A percentile compares a stretch with the other conserved stretches of the same genome.
These are phyloP conservation scores for Pantherophis alleghaniensis DNA, from an alignment of 2,797 vertebrate species.

Conservation along the genomic window DNA sequence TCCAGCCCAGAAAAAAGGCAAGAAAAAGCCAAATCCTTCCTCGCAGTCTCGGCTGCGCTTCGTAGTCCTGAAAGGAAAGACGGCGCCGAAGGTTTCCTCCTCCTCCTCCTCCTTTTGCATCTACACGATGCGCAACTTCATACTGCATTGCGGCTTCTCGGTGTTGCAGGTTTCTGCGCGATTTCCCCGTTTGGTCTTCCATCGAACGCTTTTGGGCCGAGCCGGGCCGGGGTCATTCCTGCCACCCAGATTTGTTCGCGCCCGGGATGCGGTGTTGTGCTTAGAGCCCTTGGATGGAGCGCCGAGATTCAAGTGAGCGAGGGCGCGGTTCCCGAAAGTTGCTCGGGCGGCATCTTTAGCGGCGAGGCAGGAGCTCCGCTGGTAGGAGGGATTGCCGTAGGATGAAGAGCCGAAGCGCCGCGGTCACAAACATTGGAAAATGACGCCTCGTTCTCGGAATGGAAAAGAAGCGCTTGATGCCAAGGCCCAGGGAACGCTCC, in stretches of 20 bases:
- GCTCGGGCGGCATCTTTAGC: background rate
- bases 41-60: background rate
- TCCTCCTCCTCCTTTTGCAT: background rate
- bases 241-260: background rate
- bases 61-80: background rate
- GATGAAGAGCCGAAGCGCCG: background rate
- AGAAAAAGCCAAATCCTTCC: background rate
- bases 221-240: background rate
- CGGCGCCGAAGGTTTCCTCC: background rate
- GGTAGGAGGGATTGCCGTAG: background rate
- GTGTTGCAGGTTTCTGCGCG: too few species aligned
- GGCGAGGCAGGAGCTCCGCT: background rate
- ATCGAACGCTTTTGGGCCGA: background rate
- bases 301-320: background rate
- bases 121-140: background rate
- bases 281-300: background rate
- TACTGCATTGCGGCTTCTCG: constrained; percentile 7
- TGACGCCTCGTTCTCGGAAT: too few species aligned
- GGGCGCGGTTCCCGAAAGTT: background rate
- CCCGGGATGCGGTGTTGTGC: background rate
- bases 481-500: too few species aligned
- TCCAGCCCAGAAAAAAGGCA: background rate
- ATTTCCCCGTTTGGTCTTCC: background rate
- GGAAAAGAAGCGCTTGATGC: background rate
- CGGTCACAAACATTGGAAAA: background rate